These are phyloP conservation scores for Neotragus moschatus DNA, from an alignment of 2,113 vertebrate species.

Conservation along the genomic window DNA sequence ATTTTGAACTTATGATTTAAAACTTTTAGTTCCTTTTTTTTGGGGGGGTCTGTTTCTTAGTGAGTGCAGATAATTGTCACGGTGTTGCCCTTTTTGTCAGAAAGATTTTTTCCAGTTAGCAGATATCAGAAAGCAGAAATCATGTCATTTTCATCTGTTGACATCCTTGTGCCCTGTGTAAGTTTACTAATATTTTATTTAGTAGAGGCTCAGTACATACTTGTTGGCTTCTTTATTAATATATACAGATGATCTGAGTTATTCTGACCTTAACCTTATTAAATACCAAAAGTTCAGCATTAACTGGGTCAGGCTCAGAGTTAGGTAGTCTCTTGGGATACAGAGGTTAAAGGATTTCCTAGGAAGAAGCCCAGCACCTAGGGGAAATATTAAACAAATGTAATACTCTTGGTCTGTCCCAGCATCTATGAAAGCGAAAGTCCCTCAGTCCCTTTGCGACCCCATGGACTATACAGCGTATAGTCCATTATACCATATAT, in stretches of 20 bases:
- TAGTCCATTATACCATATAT: neutral
- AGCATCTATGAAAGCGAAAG: neutral
- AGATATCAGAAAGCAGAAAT: neutral
- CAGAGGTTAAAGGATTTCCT: neutral
- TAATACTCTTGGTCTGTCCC: neutral
- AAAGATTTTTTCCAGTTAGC: neutral
- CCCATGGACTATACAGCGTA: neutral
- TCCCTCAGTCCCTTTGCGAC: neutral
- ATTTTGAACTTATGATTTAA: neutral
- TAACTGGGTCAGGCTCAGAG: neutral
- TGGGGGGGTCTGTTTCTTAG: neutral
- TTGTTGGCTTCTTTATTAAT: neutral
- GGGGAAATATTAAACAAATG: neutral
- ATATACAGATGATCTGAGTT: neutral
- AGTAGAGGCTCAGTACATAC: neutral
- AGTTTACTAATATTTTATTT: neutral
- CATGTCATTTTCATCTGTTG: neutral
- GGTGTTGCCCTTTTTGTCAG: neutral
- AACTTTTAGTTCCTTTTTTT: neutral
- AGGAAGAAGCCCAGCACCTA: neutral
- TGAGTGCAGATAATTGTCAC: neutral
- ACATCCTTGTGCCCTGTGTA: neutral
- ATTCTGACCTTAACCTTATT: neutral
- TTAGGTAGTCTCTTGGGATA: neutral
- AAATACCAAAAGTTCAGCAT: neutral